These are phyloP conservation scores for Andinoacara biseriatus DNA, from an alignment of 2,113 vertebrate genomes.

Conservation along the genomic window DNA sequence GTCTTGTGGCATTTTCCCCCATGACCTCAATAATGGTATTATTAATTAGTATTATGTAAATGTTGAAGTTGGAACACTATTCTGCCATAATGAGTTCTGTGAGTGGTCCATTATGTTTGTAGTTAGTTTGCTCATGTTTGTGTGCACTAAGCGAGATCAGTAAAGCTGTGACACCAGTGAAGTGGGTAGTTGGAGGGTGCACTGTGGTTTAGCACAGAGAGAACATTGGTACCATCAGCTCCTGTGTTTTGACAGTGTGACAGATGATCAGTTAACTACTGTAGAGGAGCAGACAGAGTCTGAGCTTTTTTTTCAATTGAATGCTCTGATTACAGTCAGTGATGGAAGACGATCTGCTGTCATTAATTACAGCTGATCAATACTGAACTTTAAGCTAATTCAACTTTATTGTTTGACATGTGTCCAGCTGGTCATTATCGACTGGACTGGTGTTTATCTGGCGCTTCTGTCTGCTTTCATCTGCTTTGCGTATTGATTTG, in stretches of 20 bases:
- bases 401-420: background rate
- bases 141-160: background rate
- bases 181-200: background rate
- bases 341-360: background rate
- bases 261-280: background rate
- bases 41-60: background rate
- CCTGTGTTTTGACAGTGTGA: background rate
- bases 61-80: background rate
- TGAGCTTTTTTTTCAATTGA: background rate
- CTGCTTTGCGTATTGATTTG: background rate
- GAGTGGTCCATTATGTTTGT: background rate
- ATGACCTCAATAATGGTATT: background rate
- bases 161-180: background rate
- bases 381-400: background rate
- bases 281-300: background rate
- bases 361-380: background rate
- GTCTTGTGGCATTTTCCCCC: background rate
- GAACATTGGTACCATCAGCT: background rate
- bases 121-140: background rate
- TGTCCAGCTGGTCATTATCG: background rate
- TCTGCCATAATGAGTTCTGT: background rate
- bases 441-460: accelerated
- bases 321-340: background rate
- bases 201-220: background rate
- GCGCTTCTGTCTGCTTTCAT: background rate